Percentiles rank a stretch among this genome's conserved stretches.
Conservation (phyloP, 2,113 vertebrate genomes). For the Cynopterus brachyotis region DNA sequence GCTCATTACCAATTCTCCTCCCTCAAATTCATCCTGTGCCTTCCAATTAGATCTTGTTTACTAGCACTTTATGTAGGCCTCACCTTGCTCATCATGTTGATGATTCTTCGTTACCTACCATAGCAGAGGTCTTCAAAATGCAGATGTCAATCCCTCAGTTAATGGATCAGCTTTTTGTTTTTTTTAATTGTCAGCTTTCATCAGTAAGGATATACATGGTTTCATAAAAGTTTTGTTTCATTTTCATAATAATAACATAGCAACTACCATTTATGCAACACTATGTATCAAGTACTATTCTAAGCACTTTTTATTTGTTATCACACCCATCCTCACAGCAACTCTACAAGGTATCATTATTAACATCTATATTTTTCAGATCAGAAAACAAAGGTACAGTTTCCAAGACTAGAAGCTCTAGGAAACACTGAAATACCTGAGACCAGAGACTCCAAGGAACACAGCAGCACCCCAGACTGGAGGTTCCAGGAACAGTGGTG, state of each 20-base stretch:
- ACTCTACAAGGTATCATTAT: background rate
- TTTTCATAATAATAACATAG: background rate
- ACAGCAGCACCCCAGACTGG: background rate
- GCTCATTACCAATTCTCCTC: background rate
- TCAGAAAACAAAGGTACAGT: background rate
- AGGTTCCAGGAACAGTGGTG: background rate
- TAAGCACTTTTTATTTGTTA: background rate
- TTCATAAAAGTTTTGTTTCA: slow-evolving; percentile 1
- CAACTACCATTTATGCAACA: background rate
- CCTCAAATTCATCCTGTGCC: background rate
- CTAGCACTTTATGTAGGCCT: background rate
- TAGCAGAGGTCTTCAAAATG: background rate
- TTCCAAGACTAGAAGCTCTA: background rate
- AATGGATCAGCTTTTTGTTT: background rate
- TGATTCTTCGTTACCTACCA: background rate
- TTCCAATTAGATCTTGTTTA: background rate
- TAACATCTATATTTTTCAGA: slow-evolving; percentile 9
- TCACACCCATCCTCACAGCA: background rate
- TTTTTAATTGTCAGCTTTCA: slow-evolving; percentile 18
- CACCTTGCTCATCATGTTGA: background rate
- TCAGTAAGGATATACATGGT: background rate
- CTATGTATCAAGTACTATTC: background rate
- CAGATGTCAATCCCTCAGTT: background rate
- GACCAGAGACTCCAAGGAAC: background rate
- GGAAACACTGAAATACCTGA: background rate